phyloP scores from a whole-genome alignment of 2,113 vertebrate genomes.

The Odocoileus hemionus region DNA sequence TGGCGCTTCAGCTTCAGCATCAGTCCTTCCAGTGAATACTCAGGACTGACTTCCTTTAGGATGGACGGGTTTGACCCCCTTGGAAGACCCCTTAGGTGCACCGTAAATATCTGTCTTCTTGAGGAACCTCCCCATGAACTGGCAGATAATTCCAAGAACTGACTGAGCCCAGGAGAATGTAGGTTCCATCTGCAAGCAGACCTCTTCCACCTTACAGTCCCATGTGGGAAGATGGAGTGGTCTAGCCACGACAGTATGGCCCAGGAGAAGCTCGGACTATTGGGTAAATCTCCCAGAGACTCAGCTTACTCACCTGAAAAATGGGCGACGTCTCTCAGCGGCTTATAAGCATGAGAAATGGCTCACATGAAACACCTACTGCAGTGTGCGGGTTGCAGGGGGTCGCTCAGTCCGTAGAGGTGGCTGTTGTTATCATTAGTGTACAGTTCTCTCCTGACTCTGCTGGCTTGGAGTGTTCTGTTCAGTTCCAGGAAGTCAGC shows the following conservation, averaged over 20 bases:
- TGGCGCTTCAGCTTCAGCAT: background rate
- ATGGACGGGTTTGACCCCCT: background rate
- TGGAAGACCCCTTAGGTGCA: background rate
- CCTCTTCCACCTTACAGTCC: background rate
- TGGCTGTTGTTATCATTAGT: accelerated
- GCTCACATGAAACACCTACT: background rate
- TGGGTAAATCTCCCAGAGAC: background rate
- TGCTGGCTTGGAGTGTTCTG: accelerated
- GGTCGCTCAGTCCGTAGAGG: background rate
- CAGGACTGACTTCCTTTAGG: background rate
- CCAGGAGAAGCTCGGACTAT: background rate
- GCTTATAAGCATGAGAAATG: background rate
- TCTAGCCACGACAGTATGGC: background rate
- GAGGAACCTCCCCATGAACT: background rate
- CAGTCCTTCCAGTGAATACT: background rate
- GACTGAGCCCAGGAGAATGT: background rate
- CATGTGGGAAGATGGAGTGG: background rate
- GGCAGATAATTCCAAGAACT: background rate
- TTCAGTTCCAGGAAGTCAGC: background rate
- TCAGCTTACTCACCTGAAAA: background rate
- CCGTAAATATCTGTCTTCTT: background rate
- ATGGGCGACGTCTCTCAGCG: background rate
- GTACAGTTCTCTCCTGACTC: background rate
- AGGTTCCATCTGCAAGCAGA: background rate
- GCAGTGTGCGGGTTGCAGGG: background rate